Conservation (phyloP, 2,113 vertebrate genomes). For the Empidonax traillii region DNA sequence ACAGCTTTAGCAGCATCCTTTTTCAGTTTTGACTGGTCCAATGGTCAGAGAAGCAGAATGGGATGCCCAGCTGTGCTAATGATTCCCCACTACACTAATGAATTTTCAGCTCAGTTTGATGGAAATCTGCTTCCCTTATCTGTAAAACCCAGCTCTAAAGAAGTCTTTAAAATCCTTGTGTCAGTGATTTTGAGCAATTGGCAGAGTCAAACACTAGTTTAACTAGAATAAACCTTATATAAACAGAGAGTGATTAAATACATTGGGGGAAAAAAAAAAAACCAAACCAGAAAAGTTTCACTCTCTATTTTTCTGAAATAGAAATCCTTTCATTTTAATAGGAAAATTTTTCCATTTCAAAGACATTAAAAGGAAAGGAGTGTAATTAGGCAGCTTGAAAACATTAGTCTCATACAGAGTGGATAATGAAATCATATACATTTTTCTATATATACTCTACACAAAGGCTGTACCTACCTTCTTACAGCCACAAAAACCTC, state of each 20-base stretch:
- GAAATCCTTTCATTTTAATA: not conserved
- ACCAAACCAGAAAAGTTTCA: not conserved
- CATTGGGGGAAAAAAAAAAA: not conserved
- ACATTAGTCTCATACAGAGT: not conserved
- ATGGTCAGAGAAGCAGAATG: not conserved
- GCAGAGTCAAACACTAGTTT: not conserved
- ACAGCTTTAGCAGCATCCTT: not conserved
- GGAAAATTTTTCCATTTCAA: not conserved
- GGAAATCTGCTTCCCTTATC: not conserved
- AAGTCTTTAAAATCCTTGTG: not conserved
- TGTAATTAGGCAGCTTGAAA: not conserved
- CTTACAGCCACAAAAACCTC: not conserved
- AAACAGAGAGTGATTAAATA: not conserved
- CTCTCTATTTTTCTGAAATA: not conserved
- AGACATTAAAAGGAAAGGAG: not conserved
- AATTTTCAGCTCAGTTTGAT: not conserved
- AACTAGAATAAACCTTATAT: not conserved
- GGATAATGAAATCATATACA: not conserved
- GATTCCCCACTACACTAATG: not conserved
- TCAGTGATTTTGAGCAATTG: not conserved
- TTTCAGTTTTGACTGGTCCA: not conserved
- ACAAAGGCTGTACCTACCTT: not conserved
- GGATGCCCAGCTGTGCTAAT: not conserved
- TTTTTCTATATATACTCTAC: not conserved
- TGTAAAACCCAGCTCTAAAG: not conserved